Evolutionary conservation across 2,113 vertebrate genomes (phyloP), one percentile per base, ranked within the genome.

Genomic region (Smithornis capensis): DNA sequence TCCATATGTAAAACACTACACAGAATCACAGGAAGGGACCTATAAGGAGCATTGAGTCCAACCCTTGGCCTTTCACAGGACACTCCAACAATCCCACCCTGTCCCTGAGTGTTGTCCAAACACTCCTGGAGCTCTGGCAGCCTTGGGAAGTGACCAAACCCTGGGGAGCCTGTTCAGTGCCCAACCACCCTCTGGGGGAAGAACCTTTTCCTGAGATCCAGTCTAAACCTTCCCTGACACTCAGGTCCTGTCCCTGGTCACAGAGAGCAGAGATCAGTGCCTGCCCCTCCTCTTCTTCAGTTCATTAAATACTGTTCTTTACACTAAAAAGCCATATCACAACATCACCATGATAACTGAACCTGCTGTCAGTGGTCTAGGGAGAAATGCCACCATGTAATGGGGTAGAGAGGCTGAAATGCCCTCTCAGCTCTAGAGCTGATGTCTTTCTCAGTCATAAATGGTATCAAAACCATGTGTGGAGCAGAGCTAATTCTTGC

Each of bases 401-500:
- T 1, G 17, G 69, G 56, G 28, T 69, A 44, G 19, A 22, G 64
- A n/a, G 77, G 4, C 64, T 44, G 23, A 19, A 31, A 8, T 4
- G 3, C 6, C 55, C 59, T 23, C 90, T 19, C 25, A 25, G 76
- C 68, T 37, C 60, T 4, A 5, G 31, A 60, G 74, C 37, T 11
- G 27, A 21, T 25, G 44, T 1, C 55, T 50, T 62, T 14, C 47
- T 62, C 3, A 1, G 75, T 50, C 64, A 12, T 9, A 1, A 2
- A 2, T 2, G 28, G 33, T 2, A 10, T 1, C 0, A 1, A 65
- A 55, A 18, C 22, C 1, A 0, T 12, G 40, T 7, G 1, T 19
- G 57, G 73, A 87, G 91, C 73, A 60, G 29, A 87, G 89, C 60
- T 67, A 3, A 44, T 83, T 94, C 91, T 3, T 84, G 73, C 88